phyloP scores from a whole-genome alignment of 1,140 invertebrate genomes.

The Euura lappo region DNA sequence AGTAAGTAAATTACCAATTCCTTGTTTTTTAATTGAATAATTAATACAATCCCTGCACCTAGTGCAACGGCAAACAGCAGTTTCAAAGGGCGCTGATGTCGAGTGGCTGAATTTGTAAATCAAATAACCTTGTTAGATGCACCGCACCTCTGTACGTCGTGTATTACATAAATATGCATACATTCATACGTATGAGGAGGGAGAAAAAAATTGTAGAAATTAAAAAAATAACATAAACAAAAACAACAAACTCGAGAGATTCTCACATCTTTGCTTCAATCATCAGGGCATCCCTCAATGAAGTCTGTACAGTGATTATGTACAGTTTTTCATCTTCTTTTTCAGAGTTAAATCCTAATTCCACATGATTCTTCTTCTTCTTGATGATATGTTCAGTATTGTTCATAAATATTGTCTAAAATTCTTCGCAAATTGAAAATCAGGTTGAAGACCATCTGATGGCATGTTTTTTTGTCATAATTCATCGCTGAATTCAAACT shows the following conservation, averaged over 20 bases:
- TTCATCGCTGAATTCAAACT: too few species aligned
- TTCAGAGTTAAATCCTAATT: too few species aligned
- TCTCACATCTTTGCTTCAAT: neutral
- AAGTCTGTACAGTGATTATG: too few species aligned
- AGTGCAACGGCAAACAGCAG: conserved; percentile 20
- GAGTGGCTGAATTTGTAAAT: conserved; percentile 22
- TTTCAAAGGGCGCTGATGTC: conserved; percentile 16
- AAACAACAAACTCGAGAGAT: neutral
- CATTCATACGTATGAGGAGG: neutral
- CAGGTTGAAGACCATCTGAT: too few species aligned
- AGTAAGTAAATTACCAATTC: conserved; percentile 51
- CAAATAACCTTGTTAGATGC: conserved; percentile 9
- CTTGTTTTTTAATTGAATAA: conserved; percentile 42
- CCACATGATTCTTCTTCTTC: too few species aligned
- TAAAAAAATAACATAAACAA: neutral
- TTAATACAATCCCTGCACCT: conserved; percentile 27
- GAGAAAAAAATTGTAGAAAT: neutral
- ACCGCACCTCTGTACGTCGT: neutral
- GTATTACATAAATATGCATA: neutral
- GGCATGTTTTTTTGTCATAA: too few species aligned
- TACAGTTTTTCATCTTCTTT: too few species aligned
- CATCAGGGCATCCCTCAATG: too few species aligned
- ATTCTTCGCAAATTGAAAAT: too few species aligned
- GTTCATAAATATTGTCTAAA: too few species aligned
- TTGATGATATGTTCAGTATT: too few species aligned